Evolutionary conservation across 2,888 invertebrate species (phyloP), one percentile per base, ranked within the genome.

Genomic region (Plebejus melissa): DNA sequence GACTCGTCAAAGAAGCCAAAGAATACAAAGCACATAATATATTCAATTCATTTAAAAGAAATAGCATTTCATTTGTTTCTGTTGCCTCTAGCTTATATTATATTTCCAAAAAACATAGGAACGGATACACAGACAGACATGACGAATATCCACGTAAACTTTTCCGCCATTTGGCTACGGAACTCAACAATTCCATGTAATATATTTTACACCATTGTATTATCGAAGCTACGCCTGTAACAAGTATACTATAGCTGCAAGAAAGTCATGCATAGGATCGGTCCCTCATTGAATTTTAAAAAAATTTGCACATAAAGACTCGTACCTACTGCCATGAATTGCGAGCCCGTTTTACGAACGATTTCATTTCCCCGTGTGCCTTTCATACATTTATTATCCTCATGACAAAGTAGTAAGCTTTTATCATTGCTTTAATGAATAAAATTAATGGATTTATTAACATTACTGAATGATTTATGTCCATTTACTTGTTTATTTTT

Each of bases 251-350:
- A 32, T 32, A 32, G 13, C 13, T 4, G 13, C 32, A 13, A 13
- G 13, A 32, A 65, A 32, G 65, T 65, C 36, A 65, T 65, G 65
- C 36, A 65, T 32, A 65, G 13, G 32, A 65, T 32, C 32, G 65
- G 60, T 28, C 32, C 32, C 65, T 65, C 36, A 65, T 65, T 32
- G 65, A 65, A 65, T 65, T 65, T 65, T 36, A 4, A 65, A 65
- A 65, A 65, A 65, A 65, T 65, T 65, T 65, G 65, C 65, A 65
- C 65, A 65, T 65, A 65, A 65, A 32, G 11, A 11, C 28, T 22
- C 60, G 60, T 28, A 28, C 60, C 60, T 4, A 65, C 65, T 16
- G 32, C 65, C 32, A 65, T 65, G 65, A 32, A 65, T 65, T 6
- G 65, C 36, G 16, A 60, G 11, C 22, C 28, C 13, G 22, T 60